Evolutionary conservation across 2,888 invertebrate species (phyloP).

Genomic region (Selenia dentaria): DNA sequence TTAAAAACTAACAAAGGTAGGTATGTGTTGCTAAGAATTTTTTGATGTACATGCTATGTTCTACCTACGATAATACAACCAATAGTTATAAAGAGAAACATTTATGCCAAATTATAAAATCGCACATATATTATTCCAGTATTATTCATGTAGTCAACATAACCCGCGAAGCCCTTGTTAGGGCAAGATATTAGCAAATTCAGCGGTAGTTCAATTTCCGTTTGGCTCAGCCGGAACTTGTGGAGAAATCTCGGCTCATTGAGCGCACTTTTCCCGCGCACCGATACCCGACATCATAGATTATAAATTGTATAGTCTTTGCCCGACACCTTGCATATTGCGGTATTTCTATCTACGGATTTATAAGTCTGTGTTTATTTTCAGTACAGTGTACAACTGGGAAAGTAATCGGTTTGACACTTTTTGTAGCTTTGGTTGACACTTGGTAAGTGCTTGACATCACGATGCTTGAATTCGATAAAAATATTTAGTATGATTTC

Average conservation of each 20-base stretch:
- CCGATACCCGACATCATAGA: constrained; percentile 49
- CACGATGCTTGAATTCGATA: too few relatives aligned
- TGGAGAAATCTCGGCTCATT: constrained; percentile 52
- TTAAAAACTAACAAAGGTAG: too few relatives aligned
- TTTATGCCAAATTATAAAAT: too few relatives aligned
- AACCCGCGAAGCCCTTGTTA: neutral
- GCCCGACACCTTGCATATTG: constrained; percentile 50
- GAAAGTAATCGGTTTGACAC: neutral
- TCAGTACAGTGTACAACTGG: constrained; percentile 4
- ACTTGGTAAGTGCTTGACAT: too few relatives aligned
- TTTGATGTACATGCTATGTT: too few relatives aligned
- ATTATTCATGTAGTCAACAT: neutral
- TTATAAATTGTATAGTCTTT: too few relatives aligned
- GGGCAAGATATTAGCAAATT: neutral
- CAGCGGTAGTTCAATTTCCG: constrained; percentile 38
- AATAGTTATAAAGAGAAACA: too few relatives aligned
- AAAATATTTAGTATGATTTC: too few relatives aligned
- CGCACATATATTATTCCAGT: too few relatives aligned
- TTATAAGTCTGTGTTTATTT: constrained; percentile 15
- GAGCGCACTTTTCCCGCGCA: constrained; percentile 41
- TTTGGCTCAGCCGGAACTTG: constrained; percentile 58
- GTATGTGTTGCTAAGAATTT: too few relatives aligned
- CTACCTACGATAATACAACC: too few relatives aligned
- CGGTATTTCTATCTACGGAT: constrained; percentile 11
- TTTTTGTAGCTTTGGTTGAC: too few relatives aligned